Conservation (phyloP, 1,140 invertebrate genomes). For the Nasonia longicornis region DNA sequence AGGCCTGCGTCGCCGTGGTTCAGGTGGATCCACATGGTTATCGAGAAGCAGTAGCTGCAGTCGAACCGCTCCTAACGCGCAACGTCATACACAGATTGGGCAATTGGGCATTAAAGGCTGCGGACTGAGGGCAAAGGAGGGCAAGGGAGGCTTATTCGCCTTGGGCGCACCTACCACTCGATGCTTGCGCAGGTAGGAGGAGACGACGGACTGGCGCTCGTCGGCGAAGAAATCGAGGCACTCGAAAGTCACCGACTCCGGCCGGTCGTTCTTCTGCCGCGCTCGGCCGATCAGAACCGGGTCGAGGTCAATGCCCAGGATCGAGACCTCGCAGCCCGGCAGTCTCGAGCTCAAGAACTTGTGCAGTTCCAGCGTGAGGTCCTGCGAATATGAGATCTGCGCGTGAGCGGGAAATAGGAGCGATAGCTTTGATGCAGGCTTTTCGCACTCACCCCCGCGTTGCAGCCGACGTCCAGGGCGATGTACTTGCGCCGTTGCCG, state of each 20-base stretch:
- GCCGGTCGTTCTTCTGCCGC: constrained; percentile 65
- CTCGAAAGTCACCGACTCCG: constrained; percentile 69
- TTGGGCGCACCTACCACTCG: not conserved
- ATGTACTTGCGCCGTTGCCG: constrained; percentile 65
- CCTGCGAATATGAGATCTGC: constrained; percentile 53
- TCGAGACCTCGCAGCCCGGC: constrained; percentile 63
- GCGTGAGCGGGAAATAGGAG: no score
- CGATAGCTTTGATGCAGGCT: no score
- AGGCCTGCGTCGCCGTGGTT: constrained; percentile 83
- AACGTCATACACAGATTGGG: no score
- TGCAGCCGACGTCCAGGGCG: constrained; percentile 84
- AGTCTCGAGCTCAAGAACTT: constrained; percentile 69
- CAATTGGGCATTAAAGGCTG: no score
- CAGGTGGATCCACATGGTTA: constrained; percentile 90
- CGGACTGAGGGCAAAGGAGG: no score
- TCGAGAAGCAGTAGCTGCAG: constrained; percentile 82
- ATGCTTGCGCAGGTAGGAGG: constrained; percentile 37
- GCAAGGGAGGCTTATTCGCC: no score
- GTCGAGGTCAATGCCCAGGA: constrained; percentile 84
- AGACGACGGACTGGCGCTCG: constrained; percentile 61
- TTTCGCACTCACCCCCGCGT: constrained; percentile 74
- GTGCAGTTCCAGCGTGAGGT: constrained; percentile 74
- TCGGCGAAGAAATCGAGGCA: constrained; percentile 74
- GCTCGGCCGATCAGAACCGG: constrained; percentile 77
- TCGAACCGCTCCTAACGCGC: constrained; percentile 70